Evolutionary conservation across 2,797 vertebrate species (phyloP), one percentile per base, ranked within the genome.

Genomic region (Myripristis jacobus): DNA sequence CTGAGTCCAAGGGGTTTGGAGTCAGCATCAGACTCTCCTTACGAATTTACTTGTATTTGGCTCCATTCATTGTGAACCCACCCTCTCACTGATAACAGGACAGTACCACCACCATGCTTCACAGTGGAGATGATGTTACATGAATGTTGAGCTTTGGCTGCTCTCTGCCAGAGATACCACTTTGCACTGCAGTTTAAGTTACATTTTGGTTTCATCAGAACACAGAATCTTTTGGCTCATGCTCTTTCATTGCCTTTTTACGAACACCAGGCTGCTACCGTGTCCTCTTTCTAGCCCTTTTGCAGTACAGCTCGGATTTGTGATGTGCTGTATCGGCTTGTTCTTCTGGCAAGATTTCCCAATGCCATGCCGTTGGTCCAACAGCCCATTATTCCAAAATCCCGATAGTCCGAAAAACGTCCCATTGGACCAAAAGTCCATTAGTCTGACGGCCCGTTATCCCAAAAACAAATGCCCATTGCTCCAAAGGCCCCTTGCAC

Each of bases 1-100:
- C 21, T 18, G 21, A 16, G 50, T 52, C 51, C 54, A 46, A 68
- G 46, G 75, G 74, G 27, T 77, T 73, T 65, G 64, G 52, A 77
- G 34, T 34, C 29, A 55, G 9, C 19, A 18, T 18, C 18, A 53
- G 63, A 31, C 21, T 52, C 41, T 58, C 51, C 41, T 63, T 15
- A 59, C 65, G 21, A 27, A 68, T 58, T 50, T 77, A 1, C 3
- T 60, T 63, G n/a, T 2, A 38, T 55, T 72, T 41, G 55, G 56
- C 36, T 53, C 43, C 7, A 13, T 44, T 59, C 12, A 46, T 18
- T 6, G n/a, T n/a, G n/a, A 3, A 3, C 27, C 6, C 27, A 29
- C 27, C 27, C 27, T 6, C 27, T 6, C 27, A n/a, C n/a, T n/a
- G n/a, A n/a, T n/a, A n/a, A n/a, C n/a, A n/a, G n/a, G n/a, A n/a